A percentile compares a stretch with the other conserved stretches of the same genome.
phyloP scores from a whole-genome alignment of 2,797 vertebrate genomes.

The Pangasius djambal region DNA sequence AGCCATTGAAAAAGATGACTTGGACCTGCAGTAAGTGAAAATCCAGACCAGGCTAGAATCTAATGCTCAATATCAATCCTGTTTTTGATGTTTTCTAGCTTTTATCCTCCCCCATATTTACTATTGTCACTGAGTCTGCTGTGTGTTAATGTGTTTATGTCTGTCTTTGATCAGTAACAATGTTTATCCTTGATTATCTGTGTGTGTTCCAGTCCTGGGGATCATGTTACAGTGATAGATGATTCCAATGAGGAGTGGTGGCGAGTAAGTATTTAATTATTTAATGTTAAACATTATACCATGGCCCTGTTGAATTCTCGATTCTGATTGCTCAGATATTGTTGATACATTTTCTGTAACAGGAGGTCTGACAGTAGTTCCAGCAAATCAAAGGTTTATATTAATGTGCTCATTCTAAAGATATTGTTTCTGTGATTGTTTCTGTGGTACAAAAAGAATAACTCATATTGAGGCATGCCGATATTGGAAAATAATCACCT shows the following conservation, averaged over 20 bases:
- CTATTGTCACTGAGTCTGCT: background rate
- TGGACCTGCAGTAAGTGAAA: slow-evolving; percentile 89
- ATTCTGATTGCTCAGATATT: background rate
- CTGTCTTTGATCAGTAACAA: background rate
- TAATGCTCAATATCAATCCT: background rate
- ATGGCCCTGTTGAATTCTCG: background rate
- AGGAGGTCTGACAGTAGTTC: background rate
- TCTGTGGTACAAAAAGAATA: background rate
- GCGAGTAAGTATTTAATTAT: slow-evolving; percentile 56
- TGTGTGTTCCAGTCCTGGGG: slow-evolving; percentile 81
- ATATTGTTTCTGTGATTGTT: background rate
- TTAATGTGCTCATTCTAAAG: background rate
- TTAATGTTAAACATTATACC: background rate
- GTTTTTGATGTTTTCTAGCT: background rate
- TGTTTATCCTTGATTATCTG: slow-evolving; percentile 4
- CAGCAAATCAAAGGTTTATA: background rate
- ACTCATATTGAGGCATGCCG: background rate
- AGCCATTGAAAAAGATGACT: slow-evolving; percentile 89
- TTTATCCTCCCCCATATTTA: background rate
- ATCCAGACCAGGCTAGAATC: background rate
- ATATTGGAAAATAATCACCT: background rate
- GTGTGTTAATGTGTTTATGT: background rate
- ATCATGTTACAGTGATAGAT: slow-evolving; percentile 91
- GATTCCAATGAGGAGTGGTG: slow-evolving; percentile 97
- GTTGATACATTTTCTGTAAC: background rate